Base-by-base conservation (phyloP, 92 coral and sea anemone genomes). In the Parazoanthus atlanticus region DNA sequence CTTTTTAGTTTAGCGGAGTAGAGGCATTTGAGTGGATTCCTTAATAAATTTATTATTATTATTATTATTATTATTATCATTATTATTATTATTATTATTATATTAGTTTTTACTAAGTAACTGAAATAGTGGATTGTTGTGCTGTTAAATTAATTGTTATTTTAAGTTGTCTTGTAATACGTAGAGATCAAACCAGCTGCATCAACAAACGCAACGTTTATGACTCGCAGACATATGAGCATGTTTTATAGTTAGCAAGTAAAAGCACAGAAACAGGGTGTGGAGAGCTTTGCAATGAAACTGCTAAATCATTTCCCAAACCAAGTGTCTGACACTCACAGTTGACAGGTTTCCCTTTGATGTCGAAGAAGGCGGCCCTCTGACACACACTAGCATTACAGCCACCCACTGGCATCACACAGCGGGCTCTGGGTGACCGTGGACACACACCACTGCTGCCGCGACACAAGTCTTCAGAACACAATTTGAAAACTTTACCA, bases 341-440 rank as follows among this genome's bases (percentile, higher is more conserved):
- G 13, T 71, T 74, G 28, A 84, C 78, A 69, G 67, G 41, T 84
- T 84, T 84, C 16, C 87, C 87, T 71, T 84, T 71, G 87, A 74
- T 46, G 65, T 71, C 67, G 33, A 31, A 43, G 34, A 70, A 84
- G 36, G 66, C 36, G 13, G 87, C n/a, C 28, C 74, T 33, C 26
- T 43, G 15, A 71, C 87, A 84, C 29, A 31, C 67, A 29, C 28
- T 69, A n/a, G 8, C 65, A 16, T 43, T 76, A 71, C 87, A 84
- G 36, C 87, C 78, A 12, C 87, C 87, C 87, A 84, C 34, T 33
- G 87, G 87, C 87, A 84, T 84, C 19, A 71, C 78, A 84, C 87
- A 84, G 29, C 87, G 87, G 28, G 87, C 87, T 49, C 87, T 71
- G 33, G 87, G 87, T 47, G 87, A 84, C 28, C 87, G 56, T 29